These are phyloP conservation scores for Poeciliopsis turneri DNA, from an alignment of 2,797 vertebrate species.

Conservation along the genomic window DNA sequence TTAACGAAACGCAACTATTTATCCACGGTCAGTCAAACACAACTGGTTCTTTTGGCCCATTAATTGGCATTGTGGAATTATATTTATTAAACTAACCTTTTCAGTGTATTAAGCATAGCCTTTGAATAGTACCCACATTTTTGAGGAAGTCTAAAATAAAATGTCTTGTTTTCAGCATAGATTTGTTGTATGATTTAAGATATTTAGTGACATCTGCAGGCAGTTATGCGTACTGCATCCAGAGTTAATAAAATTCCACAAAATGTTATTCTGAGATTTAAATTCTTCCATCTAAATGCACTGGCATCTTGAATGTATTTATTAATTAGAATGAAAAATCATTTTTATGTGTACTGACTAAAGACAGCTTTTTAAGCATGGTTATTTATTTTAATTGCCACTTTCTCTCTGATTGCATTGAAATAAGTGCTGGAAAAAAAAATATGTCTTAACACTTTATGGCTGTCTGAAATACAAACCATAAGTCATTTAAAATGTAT, in stretches of 20 bases:
- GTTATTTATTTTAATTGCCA: not conserved
- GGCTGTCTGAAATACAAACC: not conserved
- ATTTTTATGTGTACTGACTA: not conserved
- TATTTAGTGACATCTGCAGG: not conserved
- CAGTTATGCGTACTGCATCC: not conserved
- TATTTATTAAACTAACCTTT: not conserved
- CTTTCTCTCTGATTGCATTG: not conserved
- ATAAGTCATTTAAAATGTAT: not conserved
- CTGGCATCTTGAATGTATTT: not conserved
- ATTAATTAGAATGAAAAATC: not conserved
- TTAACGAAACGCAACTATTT: not conserved
- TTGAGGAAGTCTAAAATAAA: not conserved
- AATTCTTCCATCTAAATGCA: not conserved
- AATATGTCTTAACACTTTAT: not conserved
- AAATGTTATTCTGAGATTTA: not conserved
- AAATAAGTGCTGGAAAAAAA: not conserved
- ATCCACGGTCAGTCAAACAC: not conserved
- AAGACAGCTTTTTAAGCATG: not conserved
- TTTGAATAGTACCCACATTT: not conserved
- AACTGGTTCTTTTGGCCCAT: not conserved
- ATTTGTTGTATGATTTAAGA: not conserved
- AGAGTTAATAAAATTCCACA: not conserved
- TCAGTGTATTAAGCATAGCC: not conserved
- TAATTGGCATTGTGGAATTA: not conserved
- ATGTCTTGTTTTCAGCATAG: not conserved